Conservation (phyloP, 1,140 invertebrate species). For the Dinoponera quadriceps region DNA sequence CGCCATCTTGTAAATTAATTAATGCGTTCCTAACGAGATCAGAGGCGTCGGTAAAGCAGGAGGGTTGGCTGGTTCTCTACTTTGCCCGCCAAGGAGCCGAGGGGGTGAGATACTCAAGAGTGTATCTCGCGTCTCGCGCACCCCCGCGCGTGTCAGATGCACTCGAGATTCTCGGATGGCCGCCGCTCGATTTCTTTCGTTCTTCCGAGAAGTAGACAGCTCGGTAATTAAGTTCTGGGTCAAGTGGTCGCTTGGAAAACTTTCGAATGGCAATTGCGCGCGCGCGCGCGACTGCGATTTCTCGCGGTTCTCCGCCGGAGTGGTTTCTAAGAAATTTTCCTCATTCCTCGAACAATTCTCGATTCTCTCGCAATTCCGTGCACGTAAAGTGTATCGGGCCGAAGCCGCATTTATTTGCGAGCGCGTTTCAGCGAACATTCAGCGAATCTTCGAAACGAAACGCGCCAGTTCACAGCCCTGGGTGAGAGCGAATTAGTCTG, state of each 20-base stretch:
- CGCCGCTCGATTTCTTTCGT: not conserved
- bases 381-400: not conserved
- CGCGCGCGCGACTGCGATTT: not conserved
- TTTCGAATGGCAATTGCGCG: not conserved
- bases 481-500: constrained; percentile 84
- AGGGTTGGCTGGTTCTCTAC: constrained; percentile 72
- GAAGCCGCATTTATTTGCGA: not conserved
- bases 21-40: constrained; percentile 84
- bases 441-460: constrained; percentile 24
- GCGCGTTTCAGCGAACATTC: not conserved
- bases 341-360: not conserved
- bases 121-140: constrained; percentile 30
- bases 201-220: not conserved
- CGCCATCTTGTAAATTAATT: constrained; percentile 85
- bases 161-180: not conserved
- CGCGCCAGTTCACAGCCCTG: constrained; percentile 53
- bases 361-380: too few species aligned
- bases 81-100: constrained; percentile 68
- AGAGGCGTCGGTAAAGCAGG: constrained; percentile 81
- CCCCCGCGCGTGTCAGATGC: not conserved
- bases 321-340: not conserved
- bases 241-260: not conserved
- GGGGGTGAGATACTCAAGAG: constrained; percentile 51
- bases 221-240: constrained; percentile 16
- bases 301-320: not conserved